Conservation (phyloP, 2,113 vertebrate species). For the Mesitornis unicolor region DNA sequence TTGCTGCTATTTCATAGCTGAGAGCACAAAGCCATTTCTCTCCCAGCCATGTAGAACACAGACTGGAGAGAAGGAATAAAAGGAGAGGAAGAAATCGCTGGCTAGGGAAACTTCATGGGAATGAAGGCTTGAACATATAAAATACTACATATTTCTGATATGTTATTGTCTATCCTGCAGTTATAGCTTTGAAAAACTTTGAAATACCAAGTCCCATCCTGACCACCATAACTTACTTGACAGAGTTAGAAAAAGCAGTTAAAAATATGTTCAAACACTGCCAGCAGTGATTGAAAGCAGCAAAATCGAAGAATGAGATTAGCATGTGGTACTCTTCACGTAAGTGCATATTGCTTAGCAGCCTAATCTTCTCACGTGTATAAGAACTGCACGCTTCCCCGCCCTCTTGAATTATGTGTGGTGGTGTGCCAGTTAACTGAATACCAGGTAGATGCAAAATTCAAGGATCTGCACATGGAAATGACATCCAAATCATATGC, state of each 20-base stretch:
- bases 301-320: slow-evolving; percentile 39
- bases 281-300: not conserved
- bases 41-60: not conserved
- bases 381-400: not conserved
- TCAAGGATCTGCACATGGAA: not conserved
- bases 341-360: slow-evolving; percentile 43
- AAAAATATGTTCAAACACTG: not conserved
- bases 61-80: not conserved
- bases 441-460: slow-evolving; percentile 31
- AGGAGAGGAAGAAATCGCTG: not conserved
- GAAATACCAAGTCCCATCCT: not conserved
- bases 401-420: not conserved
- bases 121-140: not conserved
- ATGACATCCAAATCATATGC: slow-evolving; percentile 15
- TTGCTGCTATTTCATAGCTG: not conserved
- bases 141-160: not conserved
- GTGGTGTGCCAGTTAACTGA: slow-evolving; percentile 1
- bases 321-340: slow-evolving; percentile 6
- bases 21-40: not conserved
- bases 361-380: slow-evolving; percentile 19
- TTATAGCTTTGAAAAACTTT: slow-evolving; percentile 1
- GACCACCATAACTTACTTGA: not conserved
- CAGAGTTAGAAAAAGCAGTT: not conserved
- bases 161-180: not conserved
- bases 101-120: not conserved